Evolutionary conservation across 2,113 vertebrate species (phyloP).

Genomic region (Crotalus horridus): DNA sequence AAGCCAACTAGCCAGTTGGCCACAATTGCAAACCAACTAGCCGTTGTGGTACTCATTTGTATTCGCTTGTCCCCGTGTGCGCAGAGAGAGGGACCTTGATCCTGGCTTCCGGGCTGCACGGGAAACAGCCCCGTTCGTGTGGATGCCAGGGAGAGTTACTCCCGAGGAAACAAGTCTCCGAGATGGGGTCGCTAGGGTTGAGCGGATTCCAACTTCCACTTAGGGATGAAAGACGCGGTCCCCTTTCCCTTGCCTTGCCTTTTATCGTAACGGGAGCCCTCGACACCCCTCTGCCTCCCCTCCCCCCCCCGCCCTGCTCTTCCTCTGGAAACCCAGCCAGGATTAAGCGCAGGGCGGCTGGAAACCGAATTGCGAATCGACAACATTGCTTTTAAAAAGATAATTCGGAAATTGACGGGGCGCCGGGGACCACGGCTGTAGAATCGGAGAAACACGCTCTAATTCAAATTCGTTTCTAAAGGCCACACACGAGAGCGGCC

Average conservation of each 20-base stretch:
- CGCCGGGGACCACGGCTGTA: no score
- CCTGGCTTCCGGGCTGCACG: not conserved
- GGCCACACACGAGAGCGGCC: no score
- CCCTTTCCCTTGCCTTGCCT: no score
- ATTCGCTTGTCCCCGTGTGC: not conserved
- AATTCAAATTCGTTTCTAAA: not conserved
- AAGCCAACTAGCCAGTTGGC: not conserved
- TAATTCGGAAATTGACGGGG: not conserved
- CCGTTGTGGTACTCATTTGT: no score
- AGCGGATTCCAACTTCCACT: not conserved
- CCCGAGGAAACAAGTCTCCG: not conserved
- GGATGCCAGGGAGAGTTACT: not conserved
- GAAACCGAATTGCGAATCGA: not conserved
- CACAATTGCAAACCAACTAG: not conserved
- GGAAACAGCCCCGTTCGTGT: not conserved
- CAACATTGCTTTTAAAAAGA: not conserved
- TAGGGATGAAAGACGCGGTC: not conserved
- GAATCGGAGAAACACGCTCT: no score
- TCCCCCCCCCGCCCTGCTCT: not conserved
- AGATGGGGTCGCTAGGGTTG: not conserved
- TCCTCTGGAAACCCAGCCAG: not conserved
- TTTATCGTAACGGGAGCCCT: not conserved
- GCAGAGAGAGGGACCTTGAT: not conserved
- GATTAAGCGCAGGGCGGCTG: not conserved
- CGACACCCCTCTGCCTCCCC: no score